phyloP scores from a whole-genome alignment of 2,797 vertebrate species.

The Periparus ater region DNA sequence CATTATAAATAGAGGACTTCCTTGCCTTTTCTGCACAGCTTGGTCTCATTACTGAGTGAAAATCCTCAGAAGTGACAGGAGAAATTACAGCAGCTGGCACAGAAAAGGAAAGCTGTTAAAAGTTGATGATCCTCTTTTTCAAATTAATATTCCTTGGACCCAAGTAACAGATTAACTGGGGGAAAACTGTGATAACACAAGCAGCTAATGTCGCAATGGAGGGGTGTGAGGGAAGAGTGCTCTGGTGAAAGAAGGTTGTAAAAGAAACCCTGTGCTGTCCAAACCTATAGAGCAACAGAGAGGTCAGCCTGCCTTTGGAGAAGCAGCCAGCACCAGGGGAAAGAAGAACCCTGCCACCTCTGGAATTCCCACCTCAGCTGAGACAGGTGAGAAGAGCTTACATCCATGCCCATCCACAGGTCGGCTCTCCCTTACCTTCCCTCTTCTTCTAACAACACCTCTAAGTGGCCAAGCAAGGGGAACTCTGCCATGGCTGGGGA shows the following conservation, averaged over 20 bases:
- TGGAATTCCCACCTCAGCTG: accelerated
- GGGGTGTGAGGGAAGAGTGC: neutral
- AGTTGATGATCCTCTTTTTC: neutral
- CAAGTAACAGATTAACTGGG: neutral
- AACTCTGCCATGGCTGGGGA: neutral
- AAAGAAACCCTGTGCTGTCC: neutral
- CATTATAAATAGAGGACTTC: neutral
- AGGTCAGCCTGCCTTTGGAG: neutral
- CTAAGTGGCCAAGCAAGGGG: neutral
- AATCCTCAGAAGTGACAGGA: conserved; percentile 15
- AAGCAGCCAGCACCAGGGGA: neutral
- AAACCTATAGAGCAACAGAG: neutral
- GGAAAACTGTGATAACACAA: neutral
- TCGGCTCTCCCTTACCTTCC: neutral
- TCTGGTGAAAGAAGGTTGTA: neutral
- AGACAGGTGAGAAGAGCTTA: neutral
- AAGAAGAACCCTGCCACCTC: neutral
- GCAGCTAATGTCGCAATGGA: accelerated
- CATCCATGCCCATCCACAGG: neutral
- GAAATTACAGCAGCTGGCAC: conserved; percentile 24
- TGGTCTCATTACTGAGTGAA: neutral
- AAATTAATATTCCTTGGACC: neutral
- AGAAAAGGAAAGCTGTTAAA: conserved; percentile 26
- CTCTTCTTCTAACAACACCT: neutral
- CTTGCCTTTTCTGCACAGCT: neutral